Base-by-base conservation (phyloP, 23 tunicate species). In the Ciona savignyi region DNA sequence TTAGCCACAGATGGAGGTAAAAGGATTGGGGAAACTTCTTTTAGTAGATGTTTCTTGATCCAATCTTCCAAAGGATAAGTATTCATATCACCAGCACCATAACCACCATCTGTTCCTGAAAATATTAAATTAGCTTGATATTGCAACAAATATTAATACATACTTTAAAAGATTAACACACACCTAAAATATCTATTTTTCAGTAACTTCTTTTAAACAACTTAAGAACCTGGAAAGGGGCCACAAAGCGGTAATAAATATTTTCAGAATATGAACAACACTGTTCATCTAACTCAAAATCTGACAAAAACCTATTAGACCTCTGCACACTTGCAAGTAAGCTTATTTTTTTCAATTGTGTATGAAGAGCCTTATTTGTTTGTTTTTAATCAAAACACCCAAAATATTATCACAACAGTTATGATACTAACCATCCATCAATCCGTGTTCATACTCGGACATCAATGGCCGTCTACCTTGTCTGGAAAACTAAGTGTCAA, bases 1-100 rank as follows among this genome's bases (percentile, higher is more conserved):
- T 68, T 51, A 35, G 60, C 34, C 30, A 29, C 80, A 34, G 49
- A 42, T 21, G 34, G 2, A 23, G 80, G 87, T 23, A 82, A 28
- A 22, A 61, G 19, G 0, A 76, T 51, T 21, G n/a, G 23, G 19
- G 56, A 60, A 56, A 71, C 77, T 28, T 79, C 25, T 34, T 56
- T 42, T 24, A 77, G 65, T 65, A 77, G 34, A 4, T 63, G 15
- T 22, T 63, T 63, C 24, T 22, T 42, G 56, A 42, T 42, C 85
- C 62, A 60, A 20, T 23, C 23, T 0, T 22, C 25, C 9, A 64
- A 6, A 25, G 33, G 15, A 19, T n/a, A n/a, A n/a, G n/a, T n/a
- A n/a, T n/a, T n/a, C n/a, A n/a, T n/a, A n/a, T n/a, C n/a, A n/a
- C n/a, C n/a, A n/a, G n/a, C n/a, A n/a, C n/a, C n/a, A n/a, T n/a